Base-by-base conservation (phyloP, 2,888 invertebrate genomes). In the Tenthredo mesomela region DNA sequence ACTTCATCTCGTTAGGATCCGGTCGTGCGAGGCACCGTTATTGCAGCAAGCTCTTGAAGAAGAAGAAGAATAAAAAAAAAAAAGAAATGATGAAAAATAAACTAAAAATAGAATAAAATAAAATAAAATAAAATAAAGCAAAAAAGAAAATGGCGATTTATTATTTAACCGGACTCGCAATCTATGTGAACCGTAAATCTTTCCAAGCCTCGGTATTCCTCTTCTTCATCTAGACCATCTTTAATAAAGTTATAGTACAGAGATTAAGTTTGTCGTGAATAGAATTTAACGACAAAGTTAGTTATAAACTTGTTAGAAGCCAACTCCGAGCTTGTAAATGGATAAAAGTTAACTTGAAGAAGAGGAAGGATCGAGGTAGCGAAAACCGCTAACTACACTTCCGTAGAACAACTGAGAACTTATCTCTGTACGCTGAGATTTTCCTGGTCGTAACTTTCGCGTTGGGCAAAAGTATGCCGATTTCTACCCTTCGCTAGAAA, bases 401-500 rank as follows among this genome's bases (percentile, higher is more conserved):
- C 33, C 33, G 18, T 50, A 15, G 54, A 77, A 77, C 77, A 54
- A 77, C 40, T 21, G 2, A 15, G n/a, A 54, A 54, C 50, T 54
- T n/a, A 25, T 54, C 33, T 54, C n/a, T 15, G 9, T n/a, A 25
- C 50, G 25, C 54, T 25, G 50, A 25, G 33, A 50, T 18, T 43
- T 40, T 50, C 77, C 33, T 3, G 18, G 1, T 29, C 77, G 5
- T 4, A 33, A 54, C 15, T 33, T 33, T 54, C 9, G 33, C 9
- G n/a, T 9, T 77, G 50, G 50, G 40, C 33, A 40, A 80, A 61
- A 58, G 61, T 40, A 25, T 40, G 70, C n/a, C n/a, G 70, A 82
- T 61, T 83, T 73, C 33, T 71, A 85, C 67, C 58, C 73, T 15
- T 83, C 85, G 85, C 85, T 83, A 75, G 71, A 43, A 29, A 37